A percentile compares a stretch with the other conserved stretches of the same genome.
Evolutionary conservation across 1,140 invertebrate genomes (phyloP).

Genomic region (Oryzaephilus surinamensis): DNA sequence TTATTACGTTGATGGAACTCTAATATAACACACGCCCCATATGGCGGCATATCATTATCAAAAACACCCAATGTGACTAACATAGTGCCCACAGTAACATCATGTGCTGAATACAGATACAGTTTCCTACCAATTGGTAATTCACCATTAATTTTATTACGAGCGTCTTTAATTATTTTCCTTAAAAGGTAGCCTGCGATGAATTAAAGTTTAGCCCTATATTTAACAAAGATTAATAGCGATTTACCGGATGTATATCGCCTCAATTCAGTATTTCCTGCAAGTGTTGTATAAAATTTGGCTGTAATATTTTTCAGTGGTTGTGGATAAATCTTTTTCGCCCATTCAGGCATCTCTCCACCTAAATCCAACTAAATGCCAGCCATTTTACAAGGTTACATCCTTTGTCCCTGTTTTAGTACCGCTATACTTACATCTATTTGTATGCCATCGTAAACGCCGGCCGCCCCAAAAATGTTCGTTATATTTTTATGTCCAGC

Average conservation of each 20-base stretch:
- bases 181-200: slow-evolving; percentile 16
- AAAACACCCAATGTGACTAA: slow-evolving; percentile 16
- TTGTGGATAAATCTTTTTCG: slow-evolving; percentile 46
- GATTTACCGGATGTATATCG: slow-evolving; percentile 15
- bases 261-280: slow-evolving; percentile 13
- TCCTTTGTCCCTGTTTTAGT: no score
- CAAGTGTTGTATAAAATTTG: slow-evolving; percentile 16
- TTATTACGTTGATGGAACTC: slow-evolving; percentile 18
- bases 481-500: not conserved
- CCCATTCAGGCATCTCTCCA: slow-evolving; percentile 54
- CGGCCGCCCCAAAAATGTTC: no score
- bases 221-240: slow-evolving; percentile 8
- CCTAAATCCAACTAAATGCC: slow-evolving; percentile 39
- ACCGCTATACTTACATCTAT: no score
- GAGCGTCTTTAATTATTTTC: slow-evolving; percentile 22
- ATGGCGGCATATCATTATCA: slow-evolving; percentile 18
- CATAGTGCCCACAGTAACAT: slow-evolving; percentile 19
- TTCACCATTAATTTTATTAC: slow-evolving; percentile 7
- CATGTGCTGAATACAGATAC: slow-evolving; percentile 24
- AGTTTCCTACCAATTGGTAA: slow-evolving; percentile 13
- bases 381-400: no score
- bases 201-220: no score
- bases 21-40: slow-evolving; percentile 19
- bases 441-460: no score
- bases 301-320: slow-evolving; percentile 19